These are phyloP conservation scores for Bathynomus jamesi DNA, from an alignment of 1,140 invertebrate genomes.

Conservation along the genomic window DNA sequence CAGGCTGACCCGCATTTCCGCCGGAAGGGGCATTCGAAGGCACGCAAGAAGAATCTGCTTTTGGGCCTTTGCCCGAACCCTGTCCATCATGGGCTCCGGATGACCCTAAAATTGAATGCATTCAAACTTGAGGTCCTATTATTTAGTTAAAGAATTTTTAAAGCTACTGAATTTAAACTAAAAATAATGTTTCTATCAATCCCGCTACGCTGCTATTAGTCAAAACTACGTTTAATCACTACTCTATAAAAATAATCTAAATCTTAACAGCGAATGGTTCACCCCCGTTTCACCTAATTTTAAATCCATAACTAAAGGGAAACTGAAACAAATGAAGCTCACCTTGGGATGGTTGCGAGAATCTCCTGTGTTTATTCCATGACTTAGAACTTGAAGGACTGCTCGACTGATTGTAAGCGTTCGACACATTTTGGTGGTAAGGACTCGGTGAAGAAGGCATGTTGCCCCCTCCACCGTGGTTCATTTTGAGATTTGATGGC, in stretches of 20 bases:
- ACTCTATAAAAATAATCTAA: too few relatives aligned
- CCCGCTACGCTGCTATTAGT: too few relatives aligned
- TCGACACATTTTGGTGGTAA: background rate
- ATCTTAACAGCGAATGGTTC: too few relatives aligned
- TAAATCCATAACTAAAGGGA: too few relatives aligned
- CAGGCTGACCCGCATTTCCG: background rate
- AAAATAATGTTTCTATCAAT: too few relatives aligned
- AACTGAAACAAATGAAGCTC: background rate
- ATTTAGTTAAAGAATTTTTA: too few relatives aligned
- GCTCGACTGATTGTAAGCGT: background rate
- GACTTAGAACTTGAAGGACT: background rate
- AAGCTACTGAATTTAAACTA: background rate
- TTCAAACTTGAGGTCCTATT: too few relatives aligned
- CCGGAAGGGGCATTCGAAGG: background rate
- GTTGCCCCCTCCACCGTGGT: background rate
- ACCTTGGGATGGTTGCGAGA: background rate
- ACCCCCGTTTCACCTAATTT: too few relatives aligned
- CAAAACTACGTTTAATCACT: too few relatives aligned
- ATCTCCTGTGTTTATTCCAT: background rate
- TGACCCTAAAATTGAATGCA: background rate
- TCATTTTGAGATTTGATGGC: background rate
- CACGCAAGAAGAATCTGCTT: background rate
- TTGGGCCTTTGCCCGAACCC: background rate
- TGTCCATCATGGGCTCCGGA: background rate
- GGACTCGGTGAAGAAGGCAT: background rate